phyloP scores from a whole-genome alignment of 2,113 vertebrate genomes.

The Excalfactoria chinensis region DNA sequence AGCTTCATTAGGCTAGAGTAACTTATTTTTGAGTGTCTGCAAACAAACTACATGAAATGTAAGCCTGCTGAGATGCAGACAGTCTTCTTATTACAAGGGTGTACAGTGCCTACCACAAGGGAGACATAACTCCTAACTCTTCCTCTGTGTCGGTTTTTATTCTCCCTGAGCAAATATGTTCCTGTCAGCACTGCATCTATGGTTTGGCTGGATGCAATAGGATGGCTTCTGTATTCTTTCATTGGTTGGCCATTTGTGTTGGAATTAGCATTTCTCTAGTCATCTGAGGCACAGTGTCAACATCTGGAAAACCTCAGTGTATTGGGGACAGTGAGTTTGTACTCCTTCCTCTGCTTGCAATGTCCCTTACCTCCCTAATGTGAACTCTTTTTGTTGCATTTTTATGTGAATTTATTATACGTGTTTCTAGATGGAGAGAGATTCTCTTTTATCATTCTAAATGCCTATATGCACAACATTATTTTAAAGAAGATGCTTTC shows the following conservation, averaged over 20 bases:
- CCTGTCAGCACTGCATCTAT: constrained; percentile 48
- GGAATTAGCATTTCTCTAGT: constrained; percentile 55
- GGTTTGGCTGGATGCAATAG: constrained; percentile 23
- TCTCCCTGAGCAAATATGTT: constrained; percentile 45
- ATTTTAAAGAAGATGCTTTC: background rate
- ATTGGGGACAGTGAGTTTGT: background rate
- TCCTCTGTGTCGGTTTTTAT: constrained; percentile 58
- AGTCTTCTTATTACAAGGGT: constrained; percentile 41
- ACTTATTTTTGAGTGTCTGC: background rate
- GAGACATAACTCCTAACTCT: constrained; percentile 56
- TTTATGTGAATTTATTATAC: background rate
- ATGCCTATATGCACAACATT: background rate
- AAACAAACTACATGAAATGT: background rate
- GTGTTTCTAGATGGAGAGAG: background rate
- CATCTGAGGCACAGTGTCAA: constrained; percentile 13
- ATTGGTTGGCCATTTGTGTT: constrained; percentile 9
- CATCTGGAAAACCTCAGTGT: constrained; percentile 48
- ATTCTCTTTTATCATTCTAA: background rate
- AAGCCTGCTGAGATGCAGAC: background rate
- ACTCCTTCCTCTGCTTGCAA: background rate
- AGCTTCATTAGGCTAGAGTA: background rate
- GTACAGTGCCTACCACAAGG: constrained; percentile 43
- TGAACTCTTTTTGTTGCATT: background rate
- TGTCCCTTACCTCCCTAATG: background rate
- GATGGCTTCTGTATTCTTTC: constrained; percentile 59